Percentiles rank a stretch among this genome's conserved stretches.
Evolutionary conservation across 64 coral and sea anemone genomes (phyloP).

Genomic region (Dendrophyllia cribrosa): DNA sequence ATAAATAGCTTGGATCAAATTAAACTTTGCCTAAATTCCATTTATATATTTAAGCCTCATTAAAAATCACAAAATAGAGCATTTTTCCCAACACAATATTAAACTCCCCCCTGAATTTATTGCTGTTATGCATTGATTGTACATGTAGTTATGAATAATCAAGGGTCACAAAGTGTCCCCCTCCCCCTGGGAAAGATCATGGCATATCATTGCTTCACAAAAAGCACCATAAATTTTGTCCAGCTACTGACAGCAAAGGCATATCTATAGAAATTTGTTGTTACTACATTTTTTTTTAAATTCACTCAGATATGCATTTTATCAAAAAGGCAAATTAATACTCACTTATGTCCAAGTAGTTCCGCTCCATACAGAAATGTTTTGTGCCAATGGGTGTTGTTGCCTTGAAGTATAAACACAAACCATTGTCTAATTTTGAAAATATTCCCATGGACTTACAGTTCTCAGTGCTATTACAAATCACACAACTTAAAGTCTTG

Average conservation of each 20-base stretch:
- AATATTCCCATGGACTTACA: background rate
- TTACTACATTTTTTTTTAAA: no score
- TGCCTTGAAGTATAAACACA: background rate
- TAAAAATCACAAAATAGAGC: background rate
- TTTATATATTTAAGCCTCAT: background rate
- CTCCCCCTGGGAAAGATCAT: no score
- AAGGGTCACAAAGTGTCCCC: no score
- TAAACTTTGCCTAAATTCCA: background rate
- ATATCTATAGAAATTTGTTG: no score
- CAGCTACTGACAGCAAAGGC: no score
- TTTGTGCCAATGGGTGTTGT: background rate
- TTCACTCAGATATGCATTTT: no score
- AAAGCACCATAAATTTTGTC: no score
- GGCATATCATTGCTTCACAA: no score
- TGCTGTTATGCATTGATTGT: no score
- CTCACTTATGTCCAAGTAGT: background rate
- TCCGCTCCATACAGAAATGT: background rate
- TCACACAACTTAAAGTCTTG: background rate
- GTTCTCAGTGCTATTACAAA: conserved; percentile 13
- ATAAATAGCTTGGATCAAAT: background rate
- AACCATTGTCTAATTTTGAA: background rate
- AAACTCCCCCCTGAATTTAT: no score
- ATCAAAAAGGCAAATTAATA: background rate
- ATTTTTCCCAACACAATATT: no score
- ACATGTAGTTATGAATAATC: no score